Conservation (phyloP, 2,888 invertebrate species). For the Euproctis similis region DNA sequence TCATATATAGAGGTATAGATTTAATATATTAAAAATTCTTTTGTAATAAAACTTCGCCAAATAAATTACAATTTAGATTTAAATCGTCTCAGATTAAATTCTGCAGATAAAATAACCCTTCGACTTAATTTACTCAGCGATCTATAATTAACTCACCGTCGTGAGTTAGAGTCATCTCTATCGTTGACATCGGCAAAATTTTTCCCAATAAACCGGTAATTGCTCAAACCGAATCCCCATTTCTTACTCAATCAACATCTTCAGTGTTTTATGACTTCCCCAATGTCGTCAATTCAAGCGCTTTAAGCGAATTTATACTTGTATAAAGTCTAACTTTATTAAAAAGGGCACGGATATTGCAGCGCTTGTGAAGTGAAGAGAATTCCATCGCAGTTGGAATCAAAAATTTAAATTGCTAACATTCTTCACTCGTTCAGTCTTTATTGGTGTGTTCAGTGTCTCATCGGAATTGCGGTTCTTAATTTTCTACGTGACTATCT, state of each 20-base stretch:
- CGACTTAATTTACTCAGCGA: slow-evolving; percentile 23
- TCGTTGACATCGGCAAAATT: slow-evolving; percentile 48
- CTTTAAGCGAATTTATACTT: slow-evolving; percentile 38
- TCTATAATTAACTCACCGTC: slow-evolving; percentile 44
- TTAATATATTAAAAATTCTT: too few species aligned
- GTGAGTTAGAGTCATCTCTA: slow-evolving; percentile 10
- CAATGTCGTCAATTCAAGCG: slow-evolving; percentile 24
- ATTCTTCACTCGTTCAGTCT: slow-evolving; percentile 51
- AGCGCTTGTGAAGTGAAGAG: slow-evolving; percentile 42
- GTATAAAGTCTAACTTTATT: slow-evolving; percentile 45
- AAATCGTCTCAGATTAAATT: slow-evolving; percentile 8
- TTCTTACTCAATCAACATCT: slow-evolving; percentile 53
- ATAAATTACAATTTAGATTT: slow-evolving; percentile 5
- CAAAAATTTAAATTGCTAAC: slow-evolving; percentile 65
- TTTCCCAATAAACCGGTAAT: slow-evolving; percentile 51
- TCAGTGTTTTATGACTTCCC: slow-evolving; percentile 45
- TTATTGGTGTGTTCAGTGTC: slow-evolving; percentile 40
- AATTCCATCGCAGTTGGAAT: slow-evolving; percentile 44
- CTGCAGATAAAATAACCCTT: slow-evolving; percentile 9
- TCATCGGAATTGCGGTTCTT: slow-evolving; percentile 36
- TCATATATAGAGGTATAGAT: background rate
- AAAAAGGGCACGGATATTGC: slow-evolving; percentile 42
- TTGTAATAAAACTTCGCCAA: slow-evolving; percentile 3
- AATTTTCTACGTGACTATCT: slow-evolving; percentile 29
- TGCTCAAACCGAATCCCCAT: slow-evolving; percentile 40